Conservation (phyloP, 2,888 invertebrate species). For the Gastrophysa polygoni region DNA sequence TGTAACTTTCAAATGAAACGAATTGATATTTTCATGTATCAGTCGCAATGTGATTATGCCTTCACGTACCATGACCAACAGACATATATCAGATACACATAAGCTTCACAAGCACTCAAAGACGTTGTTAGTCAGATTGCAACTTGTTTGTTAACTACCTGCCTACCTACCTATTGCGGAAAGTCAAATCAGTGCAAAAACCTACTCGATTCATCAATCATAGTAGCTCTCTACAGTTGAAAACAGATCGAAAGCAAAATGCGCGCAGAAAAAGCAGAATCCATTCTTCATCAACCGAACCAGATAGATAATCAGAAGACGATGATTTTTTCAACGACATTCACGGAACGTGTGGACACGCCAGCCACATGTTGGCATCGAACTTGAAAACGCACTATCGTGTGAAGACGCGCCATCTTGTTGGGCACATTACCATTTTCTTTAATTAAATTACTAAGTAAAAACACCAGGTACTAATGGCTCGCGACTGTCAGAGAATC, state of each 20-base stretch:
- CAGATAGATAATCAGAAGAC: conserved; percentile 18
- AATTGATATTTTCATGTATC: too few relatives aligned
- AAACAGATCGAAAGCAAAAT: neutral
- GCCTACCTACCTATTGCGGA: neutral
- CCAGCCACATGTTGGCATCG: conserved; percentile 34
- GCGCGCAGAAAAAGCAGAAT: neutral
- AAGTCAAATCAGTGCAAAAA: neutral
- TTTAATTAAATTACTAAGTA: conserved; percentile 31
- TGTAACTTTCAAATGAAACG: too few relatives aligned
- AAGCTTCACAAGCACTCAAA: too few relatives aligned
- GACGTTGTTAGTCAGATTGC: too few relatives aligned
- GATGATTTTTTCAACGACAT: conserved; percentile 29
- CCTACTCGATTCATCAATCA: neutral
- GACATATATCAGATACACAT: too few relatives aligned
- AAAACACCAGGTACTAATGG: conserved; percentile 29
- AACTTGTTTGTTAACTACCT: too few relatives aligned
- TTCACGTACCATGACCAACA: too few relatives aligned
- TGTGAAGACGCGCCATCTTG: conserved; percentile 23
- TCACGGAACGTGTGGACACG: conserved; percentile 25
- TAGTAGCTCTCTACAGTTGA: neutral
- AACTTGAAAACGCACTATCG: conserved; percentile 24
- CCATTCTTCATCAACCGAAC: conserved; percentile 1
- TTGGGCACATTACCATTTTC: conserved; percentile 33
- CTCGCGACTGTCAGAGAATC: conserved; percentile 20
- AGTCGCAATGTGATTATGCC: too few relatives aligned